These are phyloP conservation scores for Pelmatolapia mariae DNA, from an alignment of 2,113 vertebrate species.

Conservation along the genomic window DNA sequence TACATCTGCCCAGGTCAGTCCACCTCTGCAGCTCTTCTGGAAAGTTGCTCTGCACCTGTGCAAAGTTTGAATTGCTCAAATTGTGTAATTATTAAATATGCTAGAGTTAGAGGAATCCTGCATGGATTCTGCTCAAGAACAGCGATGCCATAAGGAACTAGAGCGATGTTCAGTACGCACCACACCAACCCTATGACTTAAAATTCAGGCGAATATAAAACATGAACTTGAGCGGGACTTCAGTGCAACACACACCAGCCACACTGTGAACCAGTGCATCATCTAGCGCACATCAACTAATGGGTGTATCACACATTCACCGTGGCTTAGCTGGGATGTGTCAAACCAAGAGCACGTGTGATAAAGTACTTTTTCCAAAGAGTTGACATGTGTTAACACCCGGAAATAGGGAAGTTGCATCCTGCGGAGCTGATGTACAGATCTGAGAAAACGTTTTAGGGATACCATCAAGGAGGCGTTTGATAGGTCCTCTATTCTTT, in stretches of 20 bases:
- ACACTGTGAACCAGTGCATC: neutral
- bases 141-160: neutral
- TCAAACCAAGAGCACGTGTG: neutral
- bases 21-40: neutral
- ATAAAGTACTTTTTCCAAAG: neutral
- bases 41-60: neutral
- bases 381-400: neutral
- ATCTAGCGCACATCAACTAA: neutral
- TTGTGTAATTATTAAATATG: neutral
- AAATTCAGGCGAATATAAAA: neutral
- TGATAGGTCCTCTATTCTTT: neutral
- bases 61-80: neutral
- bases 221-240: neutral
- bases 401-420: neutral
- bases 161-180: neutral
- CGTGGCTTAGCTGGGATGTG: neutral
- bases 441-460: neutral
- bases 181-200: neutral
- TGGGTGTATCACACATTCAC: neutral
- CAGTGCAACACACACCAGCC: neutral
- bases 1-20: neutral
- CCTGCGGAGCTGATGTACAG: neutral
- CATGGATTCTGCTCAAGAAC: neutral
- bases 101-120: accelerated
- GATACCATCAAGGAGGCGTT: neutral